Base-by-base conservation (phyloP, 2,113 vertebrate species). In the Nettapus auritus region DNA sequence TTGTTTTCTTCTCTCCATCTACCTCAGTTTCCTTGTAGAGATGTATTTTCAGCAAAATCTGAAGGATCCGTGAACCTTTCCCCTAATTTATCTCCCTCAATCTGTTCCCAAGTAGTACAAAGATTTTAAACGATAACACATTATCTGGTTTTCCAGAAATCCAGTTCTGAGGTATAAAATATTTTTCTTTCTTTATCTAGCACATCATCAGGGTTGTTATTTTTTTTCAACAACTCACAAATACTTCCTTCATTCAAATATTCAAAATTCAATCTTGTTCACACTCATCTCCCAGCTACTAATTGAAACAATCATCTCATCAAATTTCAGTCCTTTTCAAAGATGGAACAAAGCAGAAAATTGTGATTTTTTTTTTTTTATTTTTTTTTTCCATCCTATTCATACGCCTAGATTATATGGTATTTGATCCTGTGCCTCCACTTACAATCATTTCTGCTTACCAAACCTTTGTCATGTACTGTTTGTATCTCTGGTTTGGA, bases 181-280 rank as follows among this genome's bases (percentile, higher is more conserved):
- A 92, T 94, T 94, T 94, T 90, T 95, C 85, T 97, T 97, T 97
- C 93, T 97, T 95, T 91, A 92, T 90, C 97, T 98, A 98, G 94
- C 94, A 88, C 53, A 93, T 93, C 64, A 83, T 82, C 68, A 92
- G 31, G 20, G 79, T 67, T 67, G 25, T 71, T 86, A 5, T 25
- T 69, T 75, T 80, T 82, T 42, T 57, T 15, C 75, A 95, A 77
- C 11, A 84, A 71, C 93, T 70, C 69, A 69, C 79, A 95, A 97
- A 86, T 94, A 92, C 31, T 60, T 92, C 13, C 66, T 90, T 90
- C 74, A 52, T 70, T 94, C 53, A 95, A 94, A 90, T 82, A 93
- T 56, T 69, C 75, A 81, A 97, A 96, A 89, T 68, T 79, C 83
- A 97, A 67, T 76, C 36, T 48, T 76, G 22, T 90, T 90, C 88